Evolutionary conservation across 2,888 invertebrate genomes (phyloP).

Genomic region (Scaptomyza polygonia): DNA sequence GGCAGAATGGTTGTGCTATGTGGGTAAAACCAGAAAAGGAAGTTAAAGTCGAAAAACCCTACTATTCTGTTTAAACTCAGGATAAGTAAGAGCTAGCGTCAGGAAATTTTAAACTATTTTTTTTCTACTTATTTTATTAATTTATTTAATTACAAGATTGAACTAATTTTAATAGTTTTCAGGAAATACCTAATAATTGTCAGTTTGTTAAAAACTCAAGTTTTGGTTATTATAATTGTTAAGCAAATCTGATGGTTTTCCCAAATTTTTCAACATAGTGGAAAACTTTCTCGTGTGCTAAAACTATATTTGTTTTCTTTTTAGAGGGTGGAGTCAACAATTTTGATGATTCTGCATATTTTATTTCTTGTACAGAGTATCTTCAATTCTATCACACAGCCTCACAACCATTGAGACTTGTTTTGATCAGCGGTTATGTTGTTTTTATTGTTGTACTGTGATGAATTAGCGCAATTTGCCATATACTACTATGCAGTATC

Average conservation of each 20-base stretch:
- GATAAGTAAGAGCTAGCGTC: neutral
- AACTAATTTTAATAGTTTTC: neutral
- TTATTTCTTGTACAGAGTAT: conserved; percentile 4
- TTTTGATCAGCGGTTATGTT: conserved; percentile 8
- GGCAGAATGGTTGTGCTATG: neutral
- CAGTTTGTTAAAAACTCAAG: neutral
- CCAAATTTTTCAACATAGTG: too few relatives aligned
- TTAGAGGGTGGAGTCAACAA: neutral
- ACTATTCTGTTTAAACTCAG: neutral
- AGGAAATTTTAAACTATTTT: neutral
- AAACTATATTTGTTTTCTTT: too few relatives aligned
- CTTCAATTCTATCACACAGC: neutral
- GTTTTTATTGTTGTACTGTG: conserved; percentile 35
- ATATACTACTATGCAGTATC: conserved; percentile 44
- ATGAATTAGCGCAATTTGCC: conserved; percentile 73
- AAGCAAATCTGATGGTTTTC: too few relatives aligned
- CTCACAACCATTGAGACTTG: neutral
- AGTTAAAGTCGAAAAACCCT: neutral
- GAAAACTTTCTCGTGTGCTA: too few relatives aligned
- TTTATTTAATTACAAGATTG: neutral
- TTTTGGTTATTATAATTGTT: too few relatives aligned
- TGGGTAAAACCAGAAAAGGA: neutral
- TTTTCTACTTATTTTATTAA: neutral
- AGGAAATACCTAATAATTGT: too few relatives aligned
- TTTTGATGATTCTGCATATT: neutral